phyloP scores from a whole-genome alignment of 2,888 invertebrate genomes.

The Melinaea marsaeus region DNA sequence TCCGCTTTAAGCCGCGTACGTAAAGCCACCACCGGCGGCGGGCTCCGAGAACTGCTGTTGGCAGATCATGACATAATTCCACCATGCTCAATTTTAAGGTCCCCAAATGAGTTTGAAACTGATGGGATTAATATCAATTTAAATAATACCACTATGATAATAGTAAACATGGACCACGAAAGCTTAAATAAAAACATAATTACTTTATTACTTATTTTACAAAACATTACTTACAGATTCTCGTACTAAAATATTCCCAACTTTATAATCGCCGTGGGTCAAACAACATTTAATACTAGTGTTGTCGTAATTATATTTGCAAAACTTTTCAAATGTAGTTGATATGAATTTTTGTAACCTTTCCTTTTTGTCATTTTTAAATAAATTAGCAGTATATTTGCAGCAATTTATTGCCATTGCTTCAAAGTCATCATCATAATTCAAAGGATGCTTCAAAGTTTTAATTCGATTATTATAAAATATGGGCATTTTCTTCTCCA shows the following conservation, averaged over 20 bases:
- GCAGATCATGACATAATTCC: too few species aligned
- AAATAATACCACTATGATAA: too few species aligned
- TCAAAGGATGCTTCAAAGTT: constrained; percentile 10
- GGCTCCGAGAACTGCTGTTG: too few species aligned
- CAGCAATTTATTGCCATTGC: constrained; percentile 25
- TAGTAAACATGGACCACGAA: not conserved
- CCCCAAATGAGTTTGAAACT: too few species aligned
- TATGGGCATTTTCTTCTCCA: constrained; percentile 35
- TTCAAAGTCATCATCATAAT: constrained; percentile 28
- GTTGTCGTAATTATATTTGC: constrained; percentile 34
- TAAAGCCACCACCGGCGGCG: too few species aligned
- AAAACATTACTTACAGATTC: constrained; percentile 28
- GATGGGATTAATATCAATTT: not conserved
- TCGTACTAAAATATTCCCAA: constrained; percentile 32
- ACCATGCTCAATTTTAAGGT: too few species aligned
- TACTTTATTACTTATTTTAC: not conserved
- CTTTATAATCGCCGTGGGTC: constrained; percentile 31
- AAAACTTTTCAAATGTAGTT: constrained; percentile 20
- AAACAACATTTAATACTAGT: constrained; percentile 19
- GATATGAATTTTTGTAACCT: constrained; percentile 35
- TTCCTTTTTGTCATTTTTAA: constrained; percentile 35
- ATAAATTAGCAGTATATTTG: constrained; percentile 32
- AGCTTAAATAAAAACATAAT: not conserved
- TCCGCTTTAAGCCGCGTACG: too few species aligned
- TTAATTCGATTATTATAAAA: constrained; percentile 40